A percentile compares a stretch with the other conserved stretches of the same genome.
Conservation (phyloP, 1,140 invertebrate genomes). For the Bicyclus anynana region DNA sequence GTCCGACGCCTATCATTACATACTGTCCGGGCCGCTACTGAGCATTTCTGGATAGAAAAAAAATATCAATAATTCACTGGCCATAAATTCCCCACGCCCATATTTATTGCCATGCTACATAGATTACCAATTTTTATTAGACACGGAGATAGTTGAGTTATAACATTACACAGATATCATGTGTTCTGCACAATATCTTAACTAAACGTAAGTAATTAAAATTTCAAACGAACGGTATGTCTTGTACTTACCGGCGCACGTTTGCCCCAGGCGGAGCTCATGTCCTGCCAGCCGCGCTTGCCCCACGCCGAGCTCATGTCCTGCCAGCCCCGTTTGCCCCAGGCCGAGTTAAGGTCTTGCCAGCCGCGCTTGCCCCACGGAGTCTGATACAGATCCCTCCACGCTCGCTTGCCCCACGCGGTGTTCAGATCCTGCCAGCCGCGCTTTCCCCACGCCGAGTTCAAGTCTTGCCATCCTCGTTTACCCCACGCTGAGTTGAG, state of each 20-base stretch:
- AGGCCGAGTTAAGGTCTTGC: conserved; percentile 78
- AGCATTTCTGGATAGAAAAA: too few species aligned
- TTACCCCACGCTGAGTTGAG: conserved; percentile 80
- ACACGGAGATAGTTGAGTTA: too few species aligned
- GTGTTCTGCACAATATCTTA: background rate
- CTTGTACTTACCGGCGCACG: conserved; percentile 74
- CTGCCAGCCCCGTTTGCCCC: conserved; percentile 77
- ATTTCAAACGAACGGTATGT: background rate
- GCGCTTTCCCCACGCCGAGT: conserved; percentile 80
- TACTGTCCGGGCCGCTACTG: too few species aligned
- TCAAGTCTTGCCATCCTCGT: conserved; percentile 79
- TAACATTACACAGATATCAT: too few species aligned
- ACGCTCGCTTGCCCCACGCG: conserved; percentile 77
- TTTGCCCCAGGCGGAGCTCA: conserved; percentile 75
- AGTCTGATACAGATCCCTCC: conserved; percentile 76
- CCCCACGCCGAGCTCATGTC: conserved; percentile 67
- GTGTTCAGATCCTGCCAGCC: conserved; percentile 79
- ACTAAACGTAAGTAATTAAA: background rate
- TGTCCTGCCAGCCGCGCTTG: conserved; percentile 68
- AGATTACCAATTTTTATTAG: too few species aligned
- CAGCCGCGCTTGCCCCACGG: conserved; percentile 81
- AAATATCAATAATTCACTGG: too few species aligned
- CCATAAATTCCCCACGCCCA: too few species aligned
- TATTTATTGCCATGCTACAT: too few species aligned
- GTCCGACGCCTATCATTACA: too few species aligned